Evolutionary conservation across 1,140 invertebrate genomes (phyloP).

Genomic region (Gonatopus flavifemur): DNA sequence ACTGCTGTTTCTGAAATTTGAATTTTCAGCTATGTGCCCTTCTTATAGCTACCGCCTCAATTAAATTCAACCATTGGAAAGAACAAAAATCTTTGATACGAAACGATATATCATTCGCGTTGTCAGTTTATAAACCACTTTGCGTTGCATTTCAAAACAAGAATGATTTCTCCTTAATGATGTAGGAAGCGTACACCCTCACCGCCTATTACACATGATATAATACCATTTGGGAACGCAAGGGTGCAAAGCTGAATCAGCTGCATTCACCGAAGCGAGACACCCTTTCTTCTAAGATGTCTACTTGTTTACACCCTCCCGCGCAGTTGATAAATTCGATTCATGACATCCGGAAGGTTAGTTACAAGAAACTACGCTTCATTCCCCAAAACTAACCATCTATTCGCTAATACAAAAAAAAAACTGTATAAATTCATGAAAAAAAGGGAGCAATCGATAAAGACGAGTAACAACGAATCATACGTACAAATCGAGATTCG

Average conservation of each 20-base stretch:
- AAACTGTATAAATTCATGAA: not conserved
- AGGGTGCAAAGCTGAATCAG: conserved; percentile 50
- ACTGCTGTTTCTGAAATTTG: too few relatives aligned
- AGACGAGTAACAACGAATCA: too few relatives aligned
- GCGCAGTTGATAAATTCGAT: conserved; percentile 35
- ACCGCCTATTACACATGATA: conserved; percentile 37
- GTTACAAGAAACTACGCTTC: too few relatives aligned
- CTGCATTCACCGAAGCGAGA: conserved; percentile 40
- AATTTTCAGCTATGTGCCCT: too few relatives aligned
- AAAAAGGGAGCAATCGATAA: not conserved
- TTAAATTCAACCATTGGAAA: too few relatives aligned
- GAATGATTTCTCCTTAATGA: conserved; percentile 26
- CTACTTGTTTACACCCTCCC: conserved; percentile 32
- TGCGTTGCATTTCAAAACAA: too few relatives aligned
- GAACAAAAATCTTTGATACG: too few relatives aligned
- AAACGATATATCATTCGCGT: too few relatives aligned
- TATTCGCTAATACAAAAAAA: conserved; percentile 1
- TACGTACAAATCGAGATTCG: too few relatives aligned
- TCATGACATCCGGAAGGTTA: conserved; percentile 9
- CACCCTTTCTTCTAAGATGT: conserved; percentile 34
- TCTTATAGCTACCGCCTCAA: too few relatives aligned
- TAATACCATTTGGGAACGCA: conserved; percentile 30
- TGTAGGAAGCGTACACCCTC: not conserved
- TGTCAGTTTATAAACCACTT: too few relatives aligned
- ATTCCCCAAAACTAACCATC: too few relatives aligned